Evolutionary conservation across 2,113 vertebrate genomes (phyloP).

Genomic region (Diadophis punctatus): DNA sequence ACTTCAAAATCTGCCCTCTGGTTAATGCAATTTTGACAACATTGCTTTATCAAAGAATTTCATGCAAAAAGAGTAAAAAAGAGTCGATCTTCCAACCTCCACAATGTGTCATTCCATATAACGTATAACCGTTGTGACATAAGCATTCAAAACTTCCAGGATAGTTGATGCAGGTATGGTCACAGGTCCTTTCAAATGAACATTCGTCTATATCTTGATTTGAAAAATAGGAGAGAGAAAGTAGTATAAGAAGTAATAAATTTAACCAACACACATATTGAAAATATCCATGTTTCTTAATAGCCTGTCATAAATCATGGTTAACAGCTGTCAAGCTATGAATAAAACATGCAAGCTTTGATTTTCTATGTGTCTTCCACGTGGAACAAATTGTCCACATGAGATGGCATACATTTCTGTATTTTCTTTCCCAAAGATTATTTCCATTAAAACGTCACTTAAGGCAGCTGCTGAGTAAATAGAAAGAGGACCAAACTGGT

Average conservation of each 20-base stretch:
- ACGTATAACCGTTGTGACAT: conserved; percentile 87
- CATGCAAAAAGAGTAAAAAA: conserved; percentile 17
- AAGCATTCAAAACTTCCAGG: conserved; percentile 90
- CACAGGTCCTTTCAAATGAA: conserved; percentile 92
- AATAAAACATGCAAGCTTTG: not conserved
- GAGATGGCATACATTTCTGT: not conserved
- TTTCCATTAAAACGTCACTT: not conserved
- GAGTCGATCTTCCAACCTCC: conserved; percentile 81
- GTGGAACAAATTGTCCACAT: not conserved
- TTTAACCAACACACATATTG: not conserved
- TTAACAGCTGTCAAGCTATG: not conserved
- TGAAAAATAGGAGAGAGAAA: conserved; percentile 12
- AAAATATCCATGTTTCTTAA: not conserved
- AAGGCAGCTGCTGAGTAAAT: not conserved
- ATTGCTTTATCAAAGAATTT: not conserved
- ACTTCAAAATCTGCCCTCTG: not conserved
- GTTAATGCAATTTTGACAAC: not conserved
- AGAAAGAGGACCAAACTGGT: not conserved
- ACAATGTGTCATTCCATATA: conserved; percentile 92
- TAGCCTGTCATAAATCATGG: not conserved
- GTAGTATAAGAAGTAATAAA: not conserved
- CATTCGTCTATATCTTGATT: conserved; percentile 91
- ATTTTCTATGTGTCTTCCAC: not conserved
- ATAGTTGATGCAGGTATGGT: conserved; percentile 95
- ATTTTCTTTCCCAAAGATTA: not conserved